Percentiles rank a stretch among this genome's conserved stretches.
Conservation (phyloP, 2,888 invertebrate genomes). For the Xylota sylvarum region DNA sequence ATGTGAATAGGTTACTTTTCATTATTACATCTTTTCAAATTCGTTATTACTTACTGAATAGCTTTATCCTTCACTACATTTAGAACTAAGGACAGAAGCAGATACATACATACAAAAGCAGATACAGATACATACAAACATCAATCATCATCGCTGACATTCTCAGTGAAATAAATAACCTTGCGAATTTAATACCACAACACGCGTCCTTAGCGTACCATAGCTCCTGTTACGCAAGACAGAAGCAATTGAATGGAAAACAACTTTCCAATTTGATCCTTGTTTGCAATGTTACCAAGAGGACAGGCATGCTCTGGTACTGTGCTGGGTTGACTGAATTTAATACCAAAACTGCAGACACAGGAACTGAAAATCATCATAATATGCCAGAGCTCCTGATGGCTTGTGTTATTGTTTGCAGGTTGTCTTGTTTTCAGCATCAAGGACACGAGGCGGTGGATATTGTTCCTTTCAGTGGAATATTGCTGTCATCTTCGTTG, state of each 20-base stretch:
- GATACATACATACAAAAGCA: background rate
- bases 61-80: background rate
- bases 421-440: constrained; percentile 34
- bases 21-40: too few relatives aligned
- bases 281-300: constrained; percentile 35
- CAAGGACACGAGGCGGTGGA: constrained; percentile 23
- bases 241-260: constrained; percentile 64
- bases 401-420: constrained; percentile 57
- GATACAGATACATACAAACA: constrained; percentile 6
- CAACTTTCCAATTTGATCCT: constrained; percentile 61
- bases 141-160: constrained; percentile 24
- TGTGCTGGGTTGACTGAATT: constrained; percentile 30
- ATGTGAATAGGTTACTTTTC: too few relatives aligned
- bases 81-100: background rate
- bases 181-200: constrained; percentile 35
- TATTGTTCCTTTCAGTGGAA: background rate
- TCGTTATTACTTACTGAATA: too few relatives aligned
- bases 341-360: constrained; percentile 54
- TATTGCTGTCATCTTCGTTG: background rate
- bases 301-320: background rate
- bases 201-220: constrained; percentile 19
- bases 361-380: constrained; percentile 51
- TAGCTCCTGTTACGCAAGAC: constrained; percentile 32
- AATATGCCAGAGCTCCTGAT: constrained; percentile 49
- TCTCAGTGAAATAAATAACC: background rate